Base-by-base conservation (phyloP, 53 echinoderm and acorn worm species). In the Echinometra lucunter region DNA sequence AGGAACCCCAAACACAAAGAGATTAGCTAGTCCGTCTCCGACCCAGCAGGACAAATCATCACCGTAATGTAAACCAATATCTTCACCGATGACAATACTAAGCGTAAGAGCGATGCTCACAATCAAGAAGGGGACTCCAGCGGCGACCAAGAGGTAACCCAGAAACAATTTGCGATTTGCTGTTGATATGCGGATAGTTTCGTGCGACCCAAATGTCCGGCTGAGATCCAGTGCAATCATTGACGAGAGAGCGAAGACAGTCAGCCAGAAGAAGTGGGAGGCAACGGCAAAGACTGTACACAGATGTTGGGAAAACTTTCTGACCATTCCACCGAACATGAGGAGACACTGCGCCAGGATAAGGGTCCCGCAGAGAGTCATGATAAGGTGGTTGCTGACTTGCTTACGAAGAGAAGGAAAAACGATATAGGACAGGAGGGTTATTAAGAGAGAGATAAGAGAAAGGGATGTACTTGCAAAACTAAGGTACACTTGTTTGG, bases 1-100 rank as follows among this genome's bases (percentile, higher is more conserved):
- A 38, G 97, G 97, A 74, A 91, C 35, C 37, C 96, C 96, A 83
- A 97, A 96, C 1, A 95, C 92, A 44, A 96, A 35, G 21, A 96
- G 32, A 53, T 95, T 95, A 11, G 96, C 96, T 23, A 13, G 49
- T 12, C 66, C 92, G 18, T 94, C 90, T 16, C 95, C 89, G 45
- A 97, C 57, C 97, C 97, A 97, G 42, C 97, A 97, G 49, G 74
- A 72, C 15, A 69, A 37, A 8, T 63, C 56, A 0, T 57, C 57
- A 0, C 96, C 96, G 74, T 96, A 97, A 74, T 69, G 91, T 6
- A 66, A 28, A 44, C 42, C 70, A 78, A 75, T 37, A 16, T 92
- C 78, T 47, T 74, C 53, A 2, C 78, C 78, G 0, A 53, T 40
- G 7, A 34, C 21, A n/a, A 56, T 35, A 21, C 74, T 75, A 1